phyloP scores from a whole-genome alignment of 1,140 invertebrate species.

The Acyrthosiphon pisum region DNA sequence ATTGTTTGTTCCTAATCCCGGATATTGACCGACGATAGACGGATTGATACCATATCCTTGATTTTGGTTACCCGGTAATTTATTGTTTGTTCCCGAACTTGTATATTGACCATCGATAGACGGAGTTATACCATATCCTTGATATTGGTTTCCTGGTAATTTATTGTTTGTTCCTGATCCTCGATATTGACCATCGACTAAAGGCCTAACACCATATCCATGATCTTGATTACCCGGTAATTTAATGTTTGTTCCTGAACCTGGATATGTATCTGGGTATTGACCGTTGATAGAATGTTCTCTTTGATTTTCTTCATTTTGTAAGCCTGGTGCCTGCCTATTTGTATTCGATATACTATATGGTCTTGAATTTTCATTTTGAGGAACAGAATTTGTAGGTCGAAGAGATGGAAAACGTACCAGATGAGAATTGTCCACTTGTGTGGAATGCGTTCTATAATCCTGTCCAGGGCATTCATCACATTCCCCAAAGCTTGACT shows the following conservation, averaged over 20 bases:
- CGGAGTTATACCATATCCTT: not conserved
- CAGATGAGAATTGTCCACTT: not conserved
- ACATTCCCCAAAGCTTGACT: conserved; percentile 65
- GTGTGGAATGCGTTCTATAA: not conserved
- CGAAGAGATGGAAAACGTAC: not conserved
- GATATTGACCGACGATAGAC: not conserved
- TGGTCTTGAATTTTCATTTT: conserved; percentile 12
- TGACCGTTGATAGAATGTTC: not conserved
- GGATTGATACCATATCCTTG: not conserved
- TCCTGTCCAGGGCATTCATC: conserved; percentile 62
- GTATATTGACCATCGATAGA: not conserved
- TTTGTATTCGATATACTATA: not conserved
- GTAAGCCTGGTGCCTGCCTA: not conserved
- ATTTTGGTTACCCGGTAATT: not conserved
- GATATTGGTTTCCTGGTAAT: not conserved
- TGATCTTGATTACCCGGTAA: not conserved
- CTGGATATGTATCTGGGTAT: not conserved
- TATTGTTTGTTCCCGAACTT: not conserved
- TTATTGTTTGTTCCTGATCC: not conserved
- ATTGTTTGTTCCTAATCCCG: not conserved
- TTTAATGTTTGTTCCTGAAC: not conserved
- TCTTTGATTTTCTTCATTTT: not conserved
- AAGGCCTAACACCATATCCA: not conserved
- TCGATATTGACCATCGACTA: not conserved
- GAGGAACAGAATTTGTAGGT: not conserved